Conservation (phyloP, 2,888 invertebrate genomes). For the Gisinianus flammeolus region DNA sequence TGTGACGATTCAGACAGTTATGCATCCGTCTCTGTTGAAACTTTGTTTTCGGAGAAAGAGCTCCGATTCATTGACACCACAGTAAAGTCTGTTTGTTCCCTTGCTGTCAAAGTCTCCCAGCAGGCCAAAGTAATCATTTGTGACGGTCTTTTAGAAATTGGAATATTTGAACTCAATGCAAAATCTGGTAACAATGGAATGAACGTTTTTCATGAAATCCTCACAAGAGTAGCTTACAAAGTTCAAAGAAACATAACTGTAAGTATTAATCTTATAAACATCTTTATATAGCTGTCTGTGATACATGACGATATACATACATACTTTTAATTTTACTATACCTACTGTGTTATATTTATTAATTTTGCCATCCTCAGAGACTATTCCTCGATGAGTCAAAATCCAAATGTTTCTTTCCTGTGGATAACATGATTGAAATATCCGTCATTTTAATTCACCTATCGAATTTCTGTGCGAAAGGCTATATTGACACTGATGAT, state of each 20-base stretch:
- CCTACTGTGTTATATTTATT: background rate
- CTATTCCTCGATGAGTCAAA: background rate
- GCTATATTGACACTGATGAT: background rate
- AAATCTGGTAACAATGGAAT: slow-evolving; percentile 17
- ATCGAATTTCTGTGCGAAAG: slow-evolving; percentile 17
- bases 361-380: background rate
- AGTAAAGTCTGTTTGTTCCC: background rate
- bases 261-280: background rate
- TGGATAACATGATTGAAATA: slow-evolving; percentile 19
- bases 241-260: slow-evolving; percentile 19
- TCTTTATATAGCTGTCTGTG: background rate
- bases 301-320: background rate
- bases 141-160: slow-evolving; percentile 6
- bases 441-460: slow-evolving; percentile 25
- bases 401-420: background rate
- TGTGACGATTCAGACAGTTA: background rate
- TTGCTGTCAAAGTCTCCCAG: background rate
- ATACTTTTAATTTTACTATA: too few relatives aligned
- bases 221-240: slow-evolving; percentile 12
- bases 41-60: slow-evolving; percentile 17
- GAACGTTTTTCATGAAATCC: slow-evolving; percentile 29
- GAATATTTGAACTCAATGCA: slow-evolving; percentile 1
- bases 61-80: slow-evolving; percentile 10
- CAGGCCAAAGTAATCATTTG: slow-evolving; percentile 2
- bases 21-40: slow-evolving; percentile 17